These are phyloP conservation scores for Mesoclemmys tuberculata DNA, from an alignment of 2,113 vertebrate genomes.

Conservation along the genomic window DNA sequence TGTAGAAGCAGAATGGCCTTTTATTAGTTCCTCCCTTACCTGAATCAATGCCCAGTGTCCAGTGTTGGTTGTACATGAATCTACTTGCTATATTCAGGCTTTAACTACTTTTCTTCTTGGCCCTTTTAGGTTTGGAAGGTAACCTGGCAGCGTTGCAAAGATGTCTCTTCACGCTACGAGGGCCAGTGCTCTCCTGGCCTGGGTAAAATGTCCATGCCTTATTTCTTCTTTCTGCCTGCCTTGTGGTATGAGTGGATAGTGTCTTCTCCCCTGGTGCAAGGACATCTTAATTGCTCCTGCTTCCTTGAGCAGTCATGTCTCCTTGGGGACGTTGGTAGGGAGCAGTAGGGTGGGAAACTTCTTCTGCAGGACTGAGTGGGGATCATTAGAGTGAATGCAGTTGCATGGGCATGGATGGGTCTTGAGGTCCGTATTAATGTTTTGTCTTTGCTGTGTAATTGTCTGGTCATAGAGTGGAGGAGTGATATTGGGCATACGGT, in stretches of 20 bases:
- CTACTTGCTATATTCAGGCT: background rate
- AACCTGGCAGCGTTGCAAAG: slow-evolving; percentile 27
- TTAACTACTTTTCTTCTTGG: background rate
- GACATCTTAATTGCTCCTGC: background rate
- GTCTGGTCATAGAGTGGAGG: background rate
- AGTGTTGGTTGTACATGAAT: rapidly evolving
- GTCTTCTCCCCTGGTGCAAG: rapidly evolving
- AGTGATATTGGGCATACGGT: rapidly evolving
- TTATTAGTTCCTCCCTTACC: background rate
- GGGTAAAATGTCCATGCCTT: slow-evolving; percentile 73
- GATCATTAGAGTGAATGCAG: background rate
- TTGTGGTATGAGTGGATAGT: background rate
- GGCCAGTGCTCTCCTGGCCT: slow-evolving; percentile 78
- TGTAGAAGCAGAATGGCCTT: rapidly evolving
- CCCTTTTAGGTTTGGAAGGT: slow-evolving; percentile 23
- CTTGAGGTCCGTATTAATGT: background rate
- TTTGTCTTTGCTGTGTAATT: background rate
- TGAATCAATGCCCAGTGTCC: rapidly evolving
- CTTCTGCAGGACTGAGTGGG: rapidly evolving
- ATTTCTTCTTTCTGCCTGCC: background rate
- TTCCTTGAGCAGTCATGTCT: rapidly evolving
- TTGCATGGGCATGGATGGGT: background rate
- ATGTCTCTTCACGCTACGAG: slow-evolving; percentile 78
- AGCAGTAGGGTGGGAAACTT: background rate
- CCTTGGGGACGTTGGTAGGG: rapidly evolving